These are phyloP conservation scores for Syndactyla subalaris DNA, from an alignment of 2,797 vertebrate genomes.

Conservation along the genomic window DNA sequence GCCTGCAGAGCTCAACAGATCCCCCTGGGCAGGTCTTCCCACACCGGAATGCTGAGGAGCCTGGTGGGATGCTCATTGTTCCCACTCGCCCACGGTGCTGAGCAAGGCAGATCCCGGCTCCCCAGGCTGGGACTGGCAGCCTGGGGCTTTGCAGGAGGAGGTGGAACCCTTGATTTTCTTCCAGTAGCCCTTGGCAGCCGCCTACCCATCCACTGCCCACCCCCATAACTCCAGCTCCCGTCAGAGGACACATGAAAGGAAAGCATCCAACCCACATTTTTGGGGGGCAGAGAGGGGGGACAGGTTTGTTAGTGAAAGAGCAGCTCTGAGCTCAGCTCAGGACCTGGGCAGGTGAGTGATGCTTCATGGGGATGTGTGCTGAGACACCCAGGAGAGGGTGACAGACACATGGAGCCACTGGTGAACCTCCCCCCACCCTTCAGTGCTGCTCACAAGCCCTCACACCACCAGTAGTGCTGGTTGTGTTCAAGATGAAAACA, in stretches of 20 bases:
- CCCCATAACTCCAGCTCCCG: background rate
- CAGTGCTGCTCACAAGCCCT: background rate
- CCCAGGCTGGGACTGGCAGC: background rate
- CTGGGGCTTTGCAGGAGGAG: background rate
- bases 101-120: background rate
- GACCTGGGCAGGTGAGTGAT: fast-evolving
- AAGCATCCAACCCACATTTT: background rate
- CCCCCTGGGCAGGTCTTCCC: background rate
- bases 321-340: background rate
- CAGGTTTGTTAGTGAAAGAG: background rate
- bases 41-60: background rate
- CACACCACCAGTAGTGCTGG: background rate
- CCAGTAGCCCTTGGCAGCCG: background rate
- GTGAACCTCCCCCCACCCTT: background rate
- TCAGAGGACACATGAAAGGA: background rate
- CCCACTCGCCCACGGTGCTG: fast-evolving
- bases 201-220: background rate
- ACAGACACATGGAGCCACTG: fast-evolving
- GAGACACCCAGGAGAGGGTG: fast-evolving
- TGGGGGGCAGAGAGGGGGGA: background rate
- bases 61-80: background rate
- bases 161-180: background rate
- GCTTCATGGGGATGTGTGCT: background rate
- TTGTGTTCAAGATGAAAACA: fast-evolving
- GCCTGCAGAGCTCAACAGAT: background rate